phyloP scores from a whole-genome alignment of 2,113 vertebrate species.

The Centropus unirufus region DNA sequence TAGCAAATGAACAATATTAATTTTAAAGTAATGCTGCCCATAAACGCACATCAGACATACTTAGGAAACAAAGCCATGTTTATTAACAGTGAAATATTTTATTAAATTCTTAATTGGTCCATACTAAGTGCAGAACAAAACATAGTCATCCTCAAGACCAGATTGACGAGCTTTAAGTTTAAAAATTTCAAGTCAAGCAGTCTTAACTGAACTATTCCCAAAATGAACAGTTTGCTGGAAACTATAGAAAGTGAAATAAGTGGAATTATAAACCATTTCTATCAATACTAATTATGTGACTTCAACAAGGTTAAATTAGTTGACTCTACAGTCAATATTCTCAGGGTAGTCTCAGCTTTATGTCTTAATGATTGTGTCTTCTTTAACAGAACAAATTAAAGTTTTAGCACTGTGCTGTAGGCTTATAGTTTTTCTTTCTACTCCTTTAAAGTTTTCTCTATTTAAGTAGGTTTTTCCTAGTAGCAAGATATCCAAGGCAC shows the following conservation, averaged over 20 bases:
- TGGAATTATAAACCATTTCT: neutral
- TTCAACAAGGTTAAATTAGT: constrained; percentile 2
- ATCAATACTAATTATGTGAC: constrained; percentile 24
- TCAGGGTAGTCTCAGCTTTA: neutral
- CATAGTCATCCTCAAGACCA: neutral
- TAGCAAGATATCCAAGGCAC: neutral
- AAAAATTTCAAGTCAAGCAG: neutral
- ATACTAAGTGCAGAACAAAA: neutral
- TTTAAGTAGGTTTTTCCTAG: neutral
- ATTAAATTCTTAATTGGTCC: neutral
- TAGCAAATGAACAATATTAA: neutral
- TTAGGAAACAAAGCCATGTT: neutral
- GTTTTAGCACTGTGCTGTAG: neutral
- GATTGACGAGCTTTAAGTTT: neutral
- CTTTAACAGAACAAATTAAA: constrained; percentile 35
- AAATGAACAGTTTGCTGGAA: neutral
- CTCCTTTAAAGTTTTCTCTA: neutral
- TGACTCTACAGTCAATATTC: neutral
- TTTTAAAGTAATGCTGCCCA: neutral
- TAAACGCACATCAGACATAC: neutral
- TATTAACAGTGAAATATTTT: neutral
- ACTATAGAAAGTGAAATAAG: neutral
- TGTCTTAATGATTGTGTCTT: constrained; percentile 24
- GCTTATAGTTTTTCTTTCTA: neutral
- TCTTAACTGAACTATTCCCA: neutral